phyloP scores from a whole-genome alignment of 1,140 invertebrate genomes.

The Bombus haemorrhoidalis region DNA sequence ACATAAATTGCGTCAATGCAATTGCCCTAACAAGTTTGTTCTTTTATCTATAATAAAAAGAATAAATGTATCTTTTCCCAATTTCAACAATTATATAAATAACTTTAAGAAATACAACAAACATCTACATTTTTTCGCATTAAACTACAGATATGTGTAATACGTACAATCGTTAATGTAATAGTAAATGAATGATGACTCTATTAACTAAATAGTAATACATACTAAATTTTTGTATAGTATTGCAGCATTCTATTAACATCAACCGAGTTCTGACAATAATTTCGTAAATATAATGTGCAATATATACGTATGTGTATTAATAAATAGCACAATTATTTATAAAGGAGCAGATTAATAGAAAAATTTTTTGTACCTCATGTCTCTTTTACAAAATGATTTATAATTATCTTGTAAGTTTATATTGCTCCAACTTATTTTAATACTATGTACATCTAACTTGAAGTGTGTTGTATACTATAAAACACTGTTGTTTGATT shows the following conservation, averaged over 20 bases:
- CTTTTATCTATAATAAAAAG: background rate
- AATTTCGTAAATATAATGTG: constrained; percentile 20
- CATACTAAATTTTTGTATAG: constrained; percentile 19
- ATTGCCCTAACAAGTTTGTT: background rate
- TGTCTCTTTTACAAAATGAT: background rate
- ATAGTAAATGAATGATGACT: background rate
- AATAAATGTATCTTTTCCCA: background rate
- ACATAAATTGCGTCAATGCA: background rate
- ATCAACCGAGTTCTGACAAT: constrained; percentile 26
- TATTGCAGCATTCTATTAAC: background rate
- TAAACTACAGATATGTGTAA: constrained; percentile 4
- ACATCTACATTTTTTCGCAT: constrained; percentile 2
- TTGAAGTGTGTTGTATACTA: constrained; percentile 12
- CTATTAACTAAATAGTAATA: constrained; percentile 24
- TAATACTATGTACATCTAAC: constrained; percentile 40
- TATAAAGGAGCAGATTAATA: constrained; percentile 7
- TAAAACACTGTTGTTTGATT: constrained; percentile 17
- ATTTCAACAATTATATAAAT: background rate
- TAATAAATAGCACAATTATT: constrained; percentile 26
- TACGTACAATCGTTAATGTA: background rate
- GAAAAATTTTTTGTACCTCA: constrained; percentile 9
- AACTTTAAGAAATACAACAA: constrained; percentile 1
- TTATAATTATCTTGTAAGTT: constrained; percentile 4
- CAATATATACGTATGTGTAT: constrained; percentile 1
- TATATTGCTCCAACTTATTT: constrained; percentile 2